Base-by-base conservation (phyloP, 2,113 vertebrate species). In the Sinosuthora webbiana region DNA sequence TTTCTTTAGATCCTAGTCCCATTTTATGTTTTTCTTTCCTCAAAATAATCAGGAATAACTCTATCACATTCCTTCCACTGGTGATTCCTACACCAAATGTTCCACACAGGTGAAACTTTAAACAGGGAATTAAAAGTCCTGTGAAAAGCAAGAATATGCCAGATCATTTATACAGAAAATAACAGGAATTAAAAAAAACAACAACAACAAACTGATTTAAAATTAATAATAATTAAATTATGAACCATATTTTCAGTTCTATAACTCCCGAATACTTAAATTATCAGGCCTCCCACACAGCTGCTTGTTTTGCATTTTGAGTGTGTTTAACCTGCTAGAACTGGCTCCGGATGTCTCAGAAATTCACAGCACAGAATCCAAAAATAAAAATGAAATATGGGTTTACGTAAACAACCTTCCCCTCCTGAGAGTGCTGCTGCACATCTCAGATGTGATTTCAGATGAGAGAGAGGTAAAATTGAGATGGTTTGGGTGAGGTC, bases 401-500 rank as follows among this genome's bases (percentile, higher is more conserved):
- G 35, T 83, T 63, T 39, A 15, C 0, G 0, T 17, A 39, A 63
- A 50, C 27, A 18, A 10, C 12, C 19, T 41, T 37, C 13, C 3
- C 17, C 27, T 45, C 13, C 18, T 6, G 19, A 33, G 16, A 33
- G 13, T 10, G 39, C 28, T 25, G 59, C 44, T 22, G 83, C n/a
- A 28, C 41, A 47, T 44, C 60, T 37, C 24, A 5, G 24, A 37
- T 4, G 15, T 12, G 27, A 22, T 18, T 33, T 27, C 30, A 19
- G 23, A 33, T 2, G 19, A 39, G 12, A 2, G 25, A 77, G 44
- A 73, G 31, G 16, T 21, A 55, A 74, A 84, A 73, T 1, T 6
- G 13, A 39, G 55, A 20, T 28, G 33, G 19, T 50, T 44, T 16
- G 31, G 16, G 13, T 14, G 22, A 80, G 28, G 12, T 25, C 52